Base-by-base conservation (phyloP, 2,113 vertebrate genomes). In the Fregetta grallaria region DNA sequence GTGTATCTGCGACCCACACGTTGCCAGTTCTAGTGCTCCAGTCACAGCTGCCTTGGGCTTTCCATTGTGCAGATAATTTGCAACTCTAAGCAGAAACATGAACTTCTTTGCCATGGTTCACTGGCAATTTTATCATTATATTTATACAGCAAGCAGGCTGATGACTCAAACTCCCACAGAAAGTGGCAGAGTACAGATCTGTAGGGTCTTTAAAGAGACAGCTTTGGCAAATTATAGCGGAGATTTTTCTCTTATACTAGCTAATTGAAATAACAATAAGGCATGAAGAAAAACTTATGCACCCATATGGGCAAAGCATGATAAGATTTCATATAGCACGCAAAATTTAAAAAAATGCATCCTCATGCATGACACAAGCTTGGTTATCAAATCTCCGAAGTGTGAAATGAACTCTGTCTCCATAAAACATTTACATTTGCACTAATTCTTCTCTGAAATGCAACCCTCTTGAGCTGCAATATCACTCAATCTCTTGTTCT, bases 91-190 rank as follows among this genome's bases (percentile, higher is more conserved):
- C 92, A 94, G 91, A 95, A 97, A 92, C 92, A 92, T 91, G 95
- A 97, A 94, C 94, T 94, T 62, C 83, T 94, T 91, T 96, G 84
- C 80, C 84, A 94, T 30, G 91, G 97, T 95, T 97, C 97, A 95
- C 89, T 79, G 92, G 80, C 73, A 97, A 87, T 97, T 95, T 92
- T 91, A 92, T 65, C 91, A 91, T 85, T 89, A 91, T 89, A 95
- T 97, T 97, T 94, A 85, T 89, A 91, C 62, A 95, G 86, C 84
- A 94, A 91, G 77, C 62, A 73, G 66, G 88, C 84, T 89, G 86
- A 76, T 0, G 3, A 73, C 62, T 73, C 58, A n/a, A 22, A 81
- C 40, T 65, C 42, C 77, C 0, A 10, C 53, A 78, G 86, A 82
- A 93, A 81, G 68, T 68, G 40, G 32, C 86, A 87, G 89, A 56